These are phyloP conservation scores for Phyllotis vaccarum DNA, from an alignment of 2,797 vertebrate species.

Conservation along the genomic window DNA sequence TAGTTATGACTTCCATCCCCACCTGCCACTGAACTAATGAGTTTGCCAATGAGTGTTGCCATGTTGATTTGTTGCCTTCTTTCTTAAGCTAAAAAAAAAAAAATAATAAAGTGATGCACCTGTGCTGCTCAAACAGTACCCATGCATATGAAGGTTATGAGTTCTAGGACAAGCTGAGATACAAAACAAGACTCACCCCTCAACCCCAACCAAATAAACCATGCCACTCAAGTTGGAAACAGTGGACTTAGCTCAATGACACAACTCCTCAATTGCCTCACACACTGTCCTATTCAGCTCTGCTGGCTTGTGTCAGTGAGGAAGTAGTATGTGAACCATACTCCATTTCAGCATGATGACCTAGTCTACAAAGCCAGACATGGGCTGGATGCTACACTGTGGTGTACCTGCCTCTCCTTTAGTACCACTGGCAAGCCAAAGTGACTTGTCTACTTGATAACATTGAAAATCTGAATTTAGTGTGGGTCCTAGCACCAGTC, in stretches of 20 bases:
- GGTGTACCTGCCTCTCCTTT: accelerated
- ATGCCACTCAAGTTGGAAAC: accelerated
- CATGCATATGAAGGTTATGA: not conserved
- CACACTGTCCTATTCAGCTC: not conserved
- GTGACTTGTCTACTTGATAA: too few species aligned
- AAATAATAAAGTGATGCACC: accelerated
- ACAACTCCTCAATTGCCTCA: not conserved
- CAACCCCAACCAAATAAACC: not conserved
- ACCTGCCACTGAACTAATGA: not conserved
- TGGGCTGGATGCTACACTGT: accelerated
- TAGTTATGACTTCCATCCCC: not conserved
- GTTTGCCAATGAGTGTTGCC: not conserved
- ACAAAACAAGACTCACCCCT: not conserved
- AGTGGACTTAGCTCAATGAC: not conserved
- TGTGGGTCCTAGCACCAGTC: accelerated
- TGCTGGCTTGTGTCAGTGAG: not conserved
- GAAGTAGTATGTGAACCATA: not conserved
- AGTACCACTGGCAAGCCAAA: not conserved
- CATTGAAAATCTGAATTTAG: accelerated
- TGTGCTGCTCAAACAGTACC: accelerated
- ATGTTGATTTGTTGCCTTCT: not conserved
- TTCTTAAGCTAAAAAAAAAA: not conserved
- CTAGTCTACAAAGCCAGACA: not conserved
- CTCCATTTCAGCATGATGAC: not conserved
- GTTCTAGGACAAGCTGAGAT: not conserved